These are phyloP conservation scores for Bambusicola thoracicus DNA, from an alignment of 2,113 vertebrate genomes.

Conservation along the genomic window DNA sequence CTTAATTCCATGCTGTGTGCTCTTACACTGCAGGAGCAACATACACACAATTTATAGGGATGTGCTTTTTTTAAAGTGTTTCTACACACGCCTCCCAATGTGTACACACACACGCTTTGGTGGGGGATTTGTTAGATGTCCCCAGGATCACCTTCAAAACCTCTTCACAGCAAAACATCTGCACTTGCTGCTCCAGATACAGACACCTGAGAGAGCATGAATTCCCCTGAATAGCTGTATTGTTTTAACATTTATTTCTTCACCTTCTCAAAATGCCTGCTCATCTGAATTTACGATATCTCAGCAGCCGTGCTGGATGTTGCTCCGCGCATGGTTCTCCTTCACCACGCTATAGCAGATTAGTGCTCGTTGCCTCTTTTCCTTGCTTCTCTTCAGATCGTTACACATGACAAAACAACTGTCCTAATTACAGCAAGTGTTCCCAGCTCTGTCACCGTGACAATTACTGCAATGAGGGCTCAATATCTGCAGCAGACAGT, in stretches of 20 bases:
- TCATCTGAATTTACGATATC: conserved; percentile 57
- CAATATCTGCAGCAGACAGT: conserved; percentile 70
- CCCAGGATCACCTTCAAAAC: neutral
- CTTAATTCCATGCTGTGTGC: neutral
- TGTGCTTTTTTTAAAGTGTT: neutral
- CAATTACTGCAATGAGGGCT: conserved; percentile 75
- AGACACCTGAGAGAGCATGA: conserved; percentile 36
- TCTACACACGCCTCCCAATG: neutral
- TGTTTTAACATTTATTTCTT: conserved; percentile 61
- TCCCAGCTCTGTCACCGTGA: conserved; percentile 73
- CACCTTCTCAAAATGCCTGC: conserved; percentile 41
- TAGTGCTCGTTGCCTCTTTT: conserved; percentile 69
- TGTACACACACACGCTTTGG: neutral
- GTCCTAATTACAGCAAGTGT: conserved; percentile 77
- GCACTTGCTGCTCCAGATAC: conserved; percentile 11
- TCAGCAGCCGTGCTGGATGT: neutral
- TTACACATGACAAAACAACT: conserved; percentile 79
- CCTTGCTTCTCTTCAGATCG: conserved; percentile 75
- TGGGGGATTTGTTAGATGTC: neutral
- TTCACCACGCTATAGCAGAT: conserved; percentile 49
- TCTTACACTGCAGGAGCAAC: neutral
- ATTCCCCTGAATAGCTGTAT: conserved; percentile 40
- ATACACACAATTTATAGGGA: neutral
- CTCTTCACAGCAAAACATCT: conserved; percentile 4
- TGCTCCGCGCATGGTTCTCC: conserved; percentile 23